Evolutionary conservation across 2,888 invertebrate genomes (phyloP).

Genomic region (Diadegma fenestrale): DNA sequence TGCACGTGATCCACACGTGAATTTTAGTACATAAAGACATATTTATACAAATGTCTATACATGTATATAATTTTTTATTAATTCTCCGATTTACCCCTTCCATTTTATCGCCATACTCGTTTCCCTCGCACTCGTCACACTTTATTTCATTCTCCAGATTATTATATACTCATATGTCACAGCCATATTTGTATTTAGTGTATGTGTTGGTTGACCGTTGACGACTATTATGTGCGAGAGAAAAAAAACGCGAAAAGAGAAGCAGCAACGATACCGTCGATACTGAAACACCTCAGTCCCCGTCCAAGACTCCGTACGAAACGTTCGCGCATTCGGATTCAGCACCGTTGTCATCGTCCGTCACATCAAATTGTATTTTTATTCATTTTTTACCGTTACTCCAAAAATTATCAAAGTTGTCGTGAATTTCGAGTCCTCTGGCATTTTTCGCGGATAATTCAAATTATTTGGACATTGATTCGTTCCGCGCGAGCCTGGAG

Average conservation of each 20-base stretch:
- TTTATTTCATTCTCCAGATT: neutral
- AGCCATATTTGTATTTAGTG: neutral
- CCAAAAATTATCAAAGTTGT: neutral
- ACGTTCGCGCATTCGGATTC: conserved; percentile 33
- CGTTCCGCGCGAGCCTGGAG: too few relatives aligned
- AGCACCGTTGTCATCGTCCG: neutral
- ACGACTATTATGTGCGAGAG: conserved; percentile 7
- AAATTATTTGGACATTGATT: too few relatives aligned
- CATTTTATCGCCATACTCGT: conserved; percentile 10
- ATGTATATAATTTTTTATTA: conserved; percentile 14
- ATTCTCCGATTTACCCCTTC: conserved; percentile 15
- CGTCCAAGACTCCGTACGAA: conserved; percentile 54
- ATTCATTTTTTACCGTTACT: neutral
- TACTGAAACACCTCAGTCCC: conserved; percentile 65
- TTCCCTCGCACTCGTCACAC: conserved; percentile 7
- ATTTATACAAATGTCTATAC: neutral
- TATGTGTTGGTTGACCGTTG: conserved; percentile 47
- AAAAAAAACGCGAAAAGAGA: conserved; percentile 22
- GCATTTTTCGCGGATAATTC: neutral
- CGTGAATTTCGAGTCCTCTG: neutral
- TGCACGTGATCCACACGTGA: conserved; percentile 67
- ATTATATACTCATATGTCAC: neutral
- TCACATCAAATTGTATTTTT: neutral
- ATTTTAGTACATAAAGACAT: conserved; percentile 12
- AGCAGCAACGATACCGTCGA: conserved; percentile 29